These are phyloP conservation scores for Chitala chitala DNA, from an alignment of 2,113 vertebrate genomes.

Conservation along the genomic window DNA sequence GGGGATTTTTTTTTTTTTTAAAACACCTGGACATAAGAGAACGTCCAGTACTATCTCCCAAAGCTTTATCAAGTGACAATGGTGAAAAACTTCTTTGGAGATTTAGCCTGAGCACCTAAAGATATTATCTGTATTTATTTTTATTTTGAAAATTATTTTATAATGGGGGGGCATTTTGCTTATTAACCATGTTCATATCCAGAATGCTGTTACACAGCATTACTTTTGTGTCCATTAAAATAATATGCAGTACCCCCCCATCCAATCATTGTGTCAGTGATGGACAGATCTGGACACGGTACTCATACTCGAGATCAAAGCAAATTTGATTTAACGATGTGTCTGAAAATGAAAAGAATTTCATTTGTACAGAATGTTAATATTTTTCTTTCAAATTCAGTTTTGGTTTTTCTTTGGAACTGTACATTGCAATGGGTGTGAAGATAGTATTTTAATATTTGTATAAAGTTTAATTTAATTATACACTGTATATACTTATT, in stretches of 20 bases:
- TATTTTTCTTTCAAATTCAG: conserved; percentile 42
- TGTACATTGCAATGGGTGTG: conserved; percentile 97
- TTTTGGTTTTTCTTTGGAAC: conserved; percentile 69
- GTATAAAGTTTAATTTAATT: conserved; percentile 99
- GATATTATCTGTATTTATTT: conserved; percentile 53
- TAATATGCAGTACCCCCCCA: neutral
- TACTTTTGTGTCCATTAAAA: conserved; percentile 39
- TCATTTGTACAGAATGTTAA: conserved; percentile 25
- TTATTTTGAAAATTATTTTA: conserved; percentile 45
- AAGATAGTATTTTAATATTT: conserved; percentile 99
- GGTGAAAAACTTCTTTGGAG: conserved; percentile 42
- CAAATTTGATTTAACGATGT: conserved; percentile 27
- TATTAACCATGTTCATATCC: conserved; percentile 48
- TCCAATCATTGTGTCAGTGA: conserved; percentile 17
- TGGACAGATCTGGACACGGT: conserved; percentile 13
- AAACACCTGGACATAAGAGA: conserved; percentile 3
- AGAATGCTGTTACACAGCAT: conserved; percentile 59
- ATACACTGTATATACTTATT: conserved; percentile 99
- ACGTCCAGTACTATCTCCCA: conserved; percentile 19
- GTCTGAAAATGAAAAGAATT: conserved; percentile 1
- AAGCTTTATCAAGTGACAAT: conserved; percentile 42
- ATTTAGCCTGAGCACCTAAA: conserved; percentile 45
- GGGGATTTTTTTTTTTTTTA: conserved; percentile 16
- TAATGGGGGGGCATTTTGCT: conserved; percentile 28
- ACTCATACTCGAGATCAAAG: conserved; percentile 8